These are phyloP conservation scores for Kryptolebias ocellatus DNA, from an alignment of 2,797 vertebrate species.

Conservation along the genomic window DNA sequence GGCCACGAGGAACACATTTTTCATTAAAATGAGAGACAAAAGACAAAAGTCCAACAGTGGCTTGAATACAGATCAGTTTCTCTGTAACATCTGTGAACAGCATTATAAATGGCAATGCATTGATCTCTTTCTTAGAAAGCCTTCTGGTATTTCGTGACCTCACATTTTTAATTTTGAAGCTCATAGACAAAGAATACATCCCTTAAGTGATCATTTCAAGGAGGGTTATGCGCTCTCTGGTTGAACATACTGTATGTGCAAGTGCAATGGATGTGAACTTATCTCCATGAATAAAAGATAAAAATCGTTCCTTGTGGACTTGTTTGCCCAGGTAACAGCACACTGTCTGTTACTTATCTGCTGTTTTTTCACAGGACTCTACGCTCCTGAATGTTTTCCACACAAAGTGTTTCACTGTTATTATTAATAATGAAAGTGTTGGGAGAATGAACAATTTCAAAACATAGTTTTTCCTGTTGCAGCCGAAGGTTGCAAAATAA, in stretches of 20 bases:
- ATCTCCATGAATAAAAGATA: slow-evolving; percentile 63
- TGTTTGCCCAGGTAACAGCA: not conserved
- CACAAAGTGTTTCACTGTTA: slow-evolving; percentile 37
- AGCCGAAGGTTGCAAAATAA: not conserved
- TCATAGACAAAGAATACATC: slow-evolving; percentile 33
- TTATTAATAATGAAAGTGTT: slow-evolving; percentile 36
- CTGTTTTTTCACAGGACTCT: slow-evolving; percentile 5
- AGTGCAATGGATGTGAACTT: slow-evolving; percentile 39
- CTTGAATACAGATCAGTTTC: slow-evolving; percentile 54
- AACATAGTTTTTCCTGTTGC: too few relatives aligned
- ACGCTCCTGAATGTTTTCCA: not conserved
- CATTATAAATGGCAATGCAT: slow-evolving; percentile 39
- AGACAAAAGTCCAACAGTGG: slow-evolving; percentile 57
- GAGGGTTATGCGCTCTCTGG: slow-evolving; percentile 38
- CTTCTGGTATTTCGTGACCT: slow-evolving; percentile 3
- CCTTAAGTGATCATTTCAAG: slow-evolving; percentile 42
- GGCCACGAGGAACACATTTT: slow-evolving; percentile 52
- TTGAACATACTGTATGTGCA: slow-evolving; percentile 32
- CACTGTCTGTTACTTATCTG: not conserved
- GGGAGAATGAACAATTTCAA: slow-evolving; percentile 55
- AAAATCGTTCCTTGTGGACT: slow-evolving; percentile 15
- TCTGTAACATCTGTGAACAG: slow-evolving; percentile 39
- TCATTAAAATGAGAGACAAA: slow-evolving; percentile 60
- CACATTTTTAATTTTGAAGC: slow-evolving; percentile 46
- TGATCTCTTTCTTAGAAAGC: slow-evolving; percentile 34